Percentiles rank a stretch among this genome's conserved stretches.
These are phyloP conservation scores for Octonoba sinensis DNA, from an alignment of 2,888 invertebrate species.

Conservation along the genomic window DNA sequence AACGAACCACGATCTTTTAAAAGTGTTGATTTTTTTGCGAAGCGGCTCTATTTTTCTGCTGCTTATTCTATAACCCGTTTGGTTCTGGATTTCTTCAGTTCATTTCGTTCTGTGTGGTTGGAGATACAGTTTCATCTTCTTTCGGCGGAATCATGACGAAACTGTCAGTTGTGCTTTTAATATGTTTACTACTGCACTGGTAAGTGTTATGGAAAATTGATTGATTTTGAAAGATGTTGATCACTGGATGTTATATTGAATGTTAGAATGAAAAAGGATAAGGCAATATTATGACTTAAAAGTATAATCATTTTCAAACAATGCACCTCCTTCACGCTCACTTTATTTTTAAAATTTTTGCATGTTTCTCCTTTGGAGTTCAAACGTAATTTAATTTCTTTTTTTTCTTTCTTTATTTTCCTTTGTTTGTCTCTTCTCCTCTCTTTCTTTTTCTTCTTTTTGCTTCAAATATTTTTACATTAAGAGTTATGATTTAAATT, in stretches of 20 bases:
- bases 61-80: conserved; percentile 12
- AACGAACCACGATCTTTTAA: conserved; percentile 41
- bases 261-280: neutral
- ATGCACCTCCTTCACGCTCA: too few relatives aligned
- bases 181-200: conserved; percentile 33
- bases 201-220: conserved; percentile 2
- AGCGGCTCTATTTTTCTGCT: conserved; percentile 15
- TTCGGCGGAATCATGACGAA: conserved; percentile 24
- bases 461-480: too few relatives aligned
- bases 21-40: conserved; percentile 40
- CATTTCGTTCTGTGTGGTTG: conserved; percentile 3
- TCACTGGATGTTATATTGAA: neutral
- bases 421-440: too few relatives aligned
- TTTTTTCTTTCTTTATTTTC: too few relatives aligned
- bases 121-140: neutral
- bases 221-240: neutral
- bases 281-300: too few relatives aligned
- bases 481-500: too few relatives aligned
- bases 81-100: neutral
- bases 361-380: too few relatives aligned
- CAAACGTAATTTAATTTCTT: too few relatives aligned
- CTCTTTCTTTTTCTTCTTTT: too few relatives aligned
- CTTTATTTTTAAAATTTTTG: too few relatives aligned
- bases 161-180: conserved; percentile 19
- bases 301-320: too few relatives aligned